Conservation (phyloP, 2,888 invertebrate genomes). For the Diaperis boleti region DNA sequence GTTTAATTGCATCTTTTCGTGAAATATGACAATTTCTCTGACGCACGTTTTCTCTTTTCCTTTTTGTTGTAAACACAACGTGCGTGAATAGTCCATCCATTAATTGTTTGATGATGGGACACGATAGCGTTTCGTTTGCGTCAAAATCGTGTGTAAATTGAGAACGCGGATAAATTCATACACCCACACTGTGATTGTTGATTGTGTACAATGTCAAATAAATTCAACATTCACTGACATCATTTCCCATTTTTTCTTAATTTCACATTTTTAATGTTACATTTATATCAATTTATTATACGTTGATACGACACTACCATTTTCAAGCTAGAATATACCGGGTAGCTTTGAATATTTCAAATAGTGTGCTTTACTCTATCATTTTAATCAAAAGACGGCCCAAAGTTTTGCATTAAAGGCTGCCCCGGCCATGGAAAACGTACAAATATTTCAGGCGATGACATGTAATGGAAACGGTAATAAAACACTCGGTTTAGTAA, state of each 20-base stretch:
- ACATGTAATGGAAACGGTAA: too few relatives aligned
- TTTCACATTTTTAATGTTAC: slow-evolving; percentile 5
- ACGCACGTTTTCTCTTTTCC: slow-evolving; percentile 1
- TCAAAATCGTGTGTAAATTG: slow-evolving; percentile 9
- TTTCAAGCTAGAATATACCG: too few relatives aligned
- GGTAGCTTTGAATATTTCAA: too few relatives aligned
- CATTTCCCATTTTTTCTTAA: slow-evolving; percentile 16
- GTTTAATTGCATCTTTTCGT: slow-evolving; percentile 15
- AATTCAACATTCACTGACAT: slow-evolving; percentile 32
- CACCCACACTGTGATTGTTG: slow-evolving; percentile 26
- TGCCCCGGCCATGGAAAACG: too few relatives aligned
- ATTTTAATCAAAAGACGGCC: too few relatives aligned
- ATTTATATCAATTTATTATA: neutral
- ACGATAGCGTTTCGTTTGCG: too few relatives aligned
- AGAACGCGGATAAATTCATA: slow-evolving; percentile 25
- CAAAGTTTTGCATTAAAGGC: too few relatives aligned
- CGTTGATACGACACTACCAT: too few relatives aligned
- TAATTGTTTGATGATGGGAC: slow-evolving; percentile 4
- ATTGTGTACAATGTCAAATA: slow-evolving; percentile 8
- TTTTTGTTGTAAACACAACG: neutral
- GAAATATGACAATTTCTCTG: slow-evolving; percentile 19
- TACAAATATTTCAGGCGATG: too few relatives aligned
- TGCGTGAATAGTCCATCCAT: neutral
- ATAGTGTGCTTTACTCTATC: too few relatives aligned
- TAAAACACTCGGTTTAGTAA: too few relatives aligned